These are phyloP conservation scores for Standfussiana lucernea DNA, from an alignment of 2,888 invertebrate genomes.

Conservation along the genomic window DNA sequence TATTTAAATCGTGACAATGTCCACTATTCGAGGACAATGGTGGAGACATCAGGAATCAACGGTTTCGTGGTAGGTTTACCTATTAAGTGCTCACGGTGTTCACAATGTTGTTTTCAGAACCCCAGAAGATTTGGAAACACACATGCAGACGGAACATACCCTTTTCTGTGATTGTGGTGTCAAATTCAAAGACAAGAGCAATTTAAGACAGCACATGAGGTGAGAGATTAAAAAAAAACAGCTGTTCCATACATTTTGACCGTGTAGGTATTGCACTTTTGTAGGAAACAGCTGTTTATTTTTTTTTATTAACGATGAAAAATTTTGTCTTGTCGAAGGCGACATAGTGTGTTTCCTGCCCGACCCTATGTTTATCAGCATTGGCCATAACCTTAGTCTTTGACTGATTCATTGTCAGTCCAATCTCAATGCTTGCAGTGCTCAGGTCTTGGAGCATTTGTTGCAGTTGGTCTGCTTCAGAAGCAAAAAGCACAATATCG, in stretches of 20 bases:
- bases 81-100: background rate
- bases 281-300: too few relatives aligned
- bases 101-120: conserved; percentile 71
- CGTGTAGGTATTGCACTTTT: too few relatives aligned
- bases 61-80: background rate
- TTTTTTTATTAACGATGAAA: too few relatives aligned
- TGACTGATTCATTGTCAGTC: background rate
- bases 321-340: too few relatives aligned
- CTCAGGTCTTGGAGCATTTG: background rate
- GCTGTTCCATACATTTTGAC: too few relatives aligned
- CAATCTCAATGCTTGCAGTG: background rate
- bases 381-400: background rate
- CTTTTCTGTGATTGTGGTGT: conserved; percentile 78
- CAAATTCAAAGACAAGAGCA: conserved; percentile 76
- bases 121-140: conserved; percentile 72
- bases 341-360: too few relatives aligned
- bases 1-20: too few relatives aligned
- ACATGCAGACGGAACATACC: conserved; percentile 66
- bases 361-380: too few relatives aligned
- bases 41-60: too few relatives aligned
- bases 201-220: conserved; percentile 74
- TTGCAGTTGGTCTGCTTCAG: background rate
- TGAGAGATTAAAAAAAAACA: too few relatives aligned
- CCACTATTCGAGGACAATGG: too few relatives aligned
- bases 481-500: background rate